Evolutionary conservation across 2,113 vertebrate genomes (phyloP), one percentile per base, ranked within the genome.

Genomic region (Xerus inauris): DNA sequence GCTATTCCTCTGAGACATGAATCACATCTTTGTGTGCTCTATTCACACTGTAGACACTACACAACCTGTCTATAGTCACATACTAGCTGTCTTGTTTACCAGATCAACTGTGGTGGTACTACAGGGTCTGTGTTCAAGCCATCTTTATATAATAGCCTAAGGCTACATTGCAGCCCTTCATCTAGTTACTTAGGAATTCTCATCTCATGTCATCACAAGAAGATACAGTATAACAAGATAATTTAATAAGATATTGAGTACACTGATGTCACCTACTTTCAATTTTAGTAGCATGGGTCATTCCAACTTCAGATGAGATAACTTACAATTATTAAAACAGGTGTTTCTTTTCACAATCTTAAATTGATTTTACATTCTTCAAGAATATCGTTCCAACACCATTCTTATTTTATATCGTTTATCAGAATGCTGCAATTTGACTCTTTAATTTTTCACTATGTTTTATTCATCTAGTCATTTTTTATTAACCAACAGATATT

Each of bases 111-210:
- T 3, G 3, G 2, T 51, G 1, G 12, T 38, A n/a, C 4, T 49
- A 22, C 35, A 28, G 11, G 9, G 16, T 20, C 47, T 57, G 2
- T 62, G 38, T 10, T 30, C 11, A 47, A 47, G 30, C 20, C 26
- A 38, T 57, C 35, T 13, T 24, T 19, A 8, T 13, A 8, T 0
- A 5, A 0, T 11, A n/a, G 14, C 47, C 22, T 42, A 69, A 28
- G 9, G 24, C 2, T 38, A 38, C 5, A 62, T 26, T 1, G 24
- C 24, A 62, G 59, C 6, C 16, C 11, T 40, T 47, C 3, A 71
- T 5, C 8, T 24, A n/a, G 57, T 42, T 6, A 69, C 4, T 54
- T 14, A 64, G n/a, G 1, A 5, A 54, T 20, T 69, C 42, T 8
- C 9, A 38, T 22, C 62, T 13, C 11, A 71, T 19, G 24, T 24